These are phyloP conservation scores for Serripes groenlandicus DNA, from an alignment of 2,888 invertebrate genomes.

Conservation along the genomic window DNA sequence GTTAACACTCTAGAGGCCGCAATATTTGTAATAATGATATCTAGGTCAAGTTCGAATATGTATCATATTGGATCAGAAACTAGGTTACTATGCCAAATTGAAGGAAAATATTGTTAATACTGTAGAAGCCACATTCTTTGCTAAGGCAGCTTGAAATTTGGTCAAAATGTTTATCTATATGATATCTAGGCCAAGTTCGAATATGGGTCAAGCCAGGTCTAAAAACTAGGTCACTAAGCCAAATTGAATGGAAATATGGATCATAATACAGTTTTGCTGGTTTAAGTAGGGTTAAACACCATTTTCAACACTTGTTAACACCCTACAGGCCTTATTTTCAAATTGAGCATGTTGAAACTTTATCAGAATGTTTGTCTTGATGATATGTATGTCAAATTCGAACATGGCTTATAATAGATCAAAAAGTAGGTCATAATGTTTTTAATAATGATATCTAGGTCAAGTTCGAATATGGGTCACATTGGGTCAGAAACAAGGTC, in stretches of 20 bases:
- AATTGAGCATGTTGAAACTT: neutral
- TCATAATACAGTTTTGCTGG: too few relatives aligned
- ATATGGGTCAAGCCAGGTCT: neutral
- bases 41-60: neutral
- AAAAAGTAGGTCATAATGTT: neutral
- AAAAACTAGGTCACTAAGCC: neutral
- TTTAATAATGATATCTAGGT: too few relatives aligned
- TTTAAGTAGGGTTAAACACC: too few relatives aligned
- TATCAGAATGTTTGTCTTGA: neutral
- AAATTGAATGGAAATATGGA: neutral
- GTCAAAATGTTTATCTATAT: neutral
- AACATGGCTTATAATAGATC: neutral
- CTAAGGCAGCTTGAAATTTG: neutral
- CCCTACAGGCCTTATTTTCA: neutral
- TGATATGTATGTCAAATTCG: neutral
- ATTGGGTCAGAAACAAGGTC: too few relatives aligned
- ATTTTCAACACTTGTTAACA: neutral
- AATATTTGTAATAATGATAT: neutral
- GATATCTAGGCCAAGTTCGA: neutral
- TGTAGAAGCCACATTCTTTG: neutral
- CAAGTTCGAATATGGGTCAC: too few relatives aligned
- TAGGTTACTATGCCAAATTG: neutral
- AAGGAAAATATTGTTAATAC: neutral
- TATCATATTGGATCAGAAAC: neutral
- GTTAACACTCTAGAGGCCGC: neutral